Evolutionary conservation across 64 coral and sea anemone species (phyloP), one percentile per base, ranked within the genome.

Genomic region (Actinia equina): DNA sequence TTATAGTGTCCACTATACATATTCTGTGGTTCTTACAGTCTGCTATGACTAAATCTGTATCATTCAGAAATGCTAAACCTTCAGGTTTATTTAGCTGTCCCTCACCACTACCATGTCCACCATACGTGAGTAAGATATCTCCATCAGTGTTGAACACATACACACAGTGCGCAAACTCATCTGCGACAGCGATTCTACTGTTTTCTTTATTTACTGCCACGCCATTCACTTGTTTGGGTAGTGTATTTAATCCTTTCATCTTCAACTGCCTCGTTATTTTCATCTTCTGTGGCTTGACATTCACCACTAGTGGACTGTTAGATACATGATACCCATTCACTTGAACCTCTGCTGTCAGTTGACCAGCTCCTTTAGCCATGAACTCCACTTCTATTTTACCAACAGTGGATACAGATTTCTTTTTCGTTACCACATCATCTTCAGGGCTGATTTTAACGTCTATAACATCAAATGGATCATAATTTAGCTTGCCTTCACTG

Each of bases 81-180:
- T 17, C 6, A 30, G 87, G 87, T 16, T 43, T 6, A 17, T 22
- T 4, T 43, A 89, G 14, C 17, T 65, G 57, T 43, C 77, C 87
- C 1, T 7, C 11, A 11, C 78, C 57, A 30, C 54, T 16, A 74
- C 79, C 87, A n/a, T 82, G 1, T n/a, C 87, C 23, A 25, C 87
- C 87, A 59, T 88, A 88, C 23, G 43, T 59, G 4, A 84, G 55
- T 84, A 84, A 55, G 22, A 84, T 10, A 53, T 84, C 55, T 57
- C 82, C 82, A 52, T 26, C 25, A 26, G 45, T 84, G 82, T 84
- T 84, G 82, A 84, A 84, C 3, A 84, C 55, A 14, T 27, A 6
- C 13, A 84, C 45, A 55, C 55, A 84, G 82, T 52, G 44, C 4
- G 55, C 1, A 37, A 3, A n/a, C 22, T 26, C 14, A 59, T 84